Percentiles rank a stretch among this genome's conserved stretches.
phyloP scores from a whole-genome alignment of 2,888 invertebrate species.

The Scrobipalpa atriplicella region DNA sequence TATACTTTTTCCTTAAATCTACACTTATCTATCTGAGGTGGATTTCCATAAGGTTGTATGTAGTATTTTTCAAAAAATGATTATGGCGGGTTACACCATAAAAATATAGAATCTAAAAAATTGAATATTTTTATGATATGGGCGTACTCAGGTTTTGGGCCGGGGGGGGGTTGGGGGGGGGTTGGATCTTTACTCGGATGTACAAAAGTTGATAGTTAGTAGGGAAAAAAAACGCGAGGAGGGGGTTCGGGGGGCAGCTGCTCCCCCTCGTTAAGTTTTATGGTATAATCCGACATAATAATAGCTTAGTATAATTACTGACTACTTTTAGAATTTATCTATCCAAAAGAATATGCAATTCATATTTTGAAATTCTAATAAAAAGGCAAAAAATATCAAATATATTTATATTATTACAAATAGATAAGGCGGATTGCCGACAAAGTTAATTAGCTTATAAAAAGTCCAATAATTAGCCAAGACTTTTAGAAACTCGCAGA shows the following conservation, averaged over 20 bases:
- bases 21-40: constrained; percentile 5
- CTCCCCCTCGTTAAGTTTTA: no score
- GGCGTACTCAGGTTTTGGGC: no score
- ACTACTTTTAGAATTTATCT: background rate
- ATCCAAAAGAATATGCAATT: background rate
- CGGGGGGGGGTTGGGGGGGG: no score
- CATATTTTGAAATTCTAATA: background rate
- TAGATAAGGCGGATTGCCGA: constrained; percentile 11
- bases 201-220: no score
- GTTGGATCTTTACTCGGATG: no score
- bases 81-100: background rate
- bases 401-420: background rate
- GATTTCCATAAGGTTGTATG: constrained; percentile 11
- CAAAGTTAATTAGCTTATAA: background rate
- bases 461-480: background rate
- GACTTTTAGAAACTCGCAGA: background rate
- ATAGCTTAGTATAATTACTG: background rate
- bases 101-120: background rate
- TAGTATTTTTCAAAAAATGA: constrained; percentile 3
- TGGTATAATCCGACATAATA: constrained; percentile 8
- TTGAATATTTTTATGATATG: background rate
- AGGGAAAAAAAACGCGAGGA: no score
- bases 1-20: background rate
- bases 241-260: no score
- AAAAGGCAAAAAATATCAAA: no score